Base-by-base conservation (phyloP, 2,113 vertebrate species). In the Alethe castanea region DNA sequence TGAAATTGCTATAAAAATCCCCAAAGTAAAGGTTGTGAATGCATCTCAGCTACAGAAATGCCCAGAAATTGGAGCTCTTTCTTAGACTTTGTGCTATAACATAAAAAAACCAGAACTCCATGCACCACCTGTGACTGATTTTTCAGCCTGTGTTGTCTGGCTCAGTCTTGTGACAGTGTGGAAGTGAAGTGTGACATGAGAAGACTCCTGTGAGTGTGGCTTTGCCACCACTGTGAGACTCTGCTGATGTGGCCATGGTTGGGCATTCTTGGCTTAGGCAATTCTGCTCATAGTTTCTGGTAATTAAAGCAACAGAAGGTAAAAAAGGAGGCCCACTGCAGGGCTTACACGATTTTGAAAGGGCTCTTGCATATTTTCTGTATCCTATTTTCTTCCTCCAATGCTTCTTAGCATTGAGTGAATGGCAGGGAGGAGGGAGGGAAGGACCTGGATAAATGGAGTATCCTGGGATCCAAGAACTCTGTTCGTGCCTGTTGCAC, bases 271-370 rank as follows among this genome's bases (percentile, higher is more conserved):
- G 28, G 50, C 57, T 33, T 11, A 38, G 67, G 26, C 74, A 71
- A 66, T 36, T 53, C 74, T 67, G 8, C 53, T 38, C 6, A 4
- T 40, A 25, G 17, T 57, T 94, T 82, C 79, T 87, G 57, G 62
- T 83, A 80, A 85, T 92, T 72, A 88, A 94, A 92, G 79, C 66
- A 76, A 53, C 14, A 38, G 74, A 91, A 81, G 23, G 65, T 62
- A 72, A 78, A 95, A 94, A 94, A 84, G 87, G 89, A 79, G 93
- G 81, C 90, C 85, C 59, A 8, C 59, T 80, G 66, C n/a, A 38
- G 79, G 85, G 81, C 66, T 88, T n/a, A 11, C 22, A 19, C 60
- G 33, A 76, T 36, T 85, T 85, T 95, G 40, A 85, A 92, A 81
- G 81, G 54, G 59, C 71, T 88, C 64, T 62, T 86, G 79, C 45